phyloP scores from a whole-genome alignment of 2,888 invertebrate genomes.

The Labia minor region DNA sequence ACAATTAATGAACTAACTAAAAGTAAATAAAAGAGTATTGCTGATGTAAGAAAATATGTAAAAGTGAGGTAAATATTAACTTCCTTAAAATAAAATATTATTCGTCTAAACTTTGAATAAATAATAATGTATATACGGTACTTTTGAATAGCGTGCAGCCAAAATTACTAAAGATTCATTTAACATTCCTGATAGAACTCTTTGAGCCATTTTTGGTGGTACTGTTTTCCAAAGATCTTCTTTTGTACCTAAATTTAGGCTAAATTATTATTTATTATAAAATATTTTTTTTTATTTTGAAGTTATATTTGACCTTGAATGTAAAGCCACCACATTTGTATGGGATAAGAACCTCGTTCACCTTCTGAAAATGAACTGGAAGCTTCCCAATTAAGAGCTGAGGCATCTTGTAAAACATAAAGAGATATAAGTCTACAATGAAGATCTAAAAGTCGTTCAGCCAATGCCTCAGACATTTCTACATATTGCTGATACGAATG shows the following conservation, averaged over 20 bases:
- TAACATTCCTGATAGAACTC: conserved; percentile 73
- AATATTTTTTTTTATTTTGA: neutral
- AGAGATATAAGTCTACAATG: conserved; percentile 66
- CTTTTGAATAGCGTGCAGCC: conserved; percentile 69
- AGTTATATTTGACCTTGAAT: conserved; percentile 52
- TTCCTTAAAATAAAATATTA: too few relatives aligned
- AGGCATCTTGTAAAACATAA: conserved; percentile 72
- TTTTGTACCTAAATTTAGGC: conserved; percentile 50
- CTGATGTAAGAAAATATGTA: too few relatives aligned
- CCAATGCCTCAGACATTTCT: conserved; percentile 74
- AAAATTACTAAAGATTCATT: conserved; percentile 74
- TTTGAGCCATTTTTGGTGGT: conserved; percentile 78
- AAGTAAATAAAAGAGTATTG: neutral
- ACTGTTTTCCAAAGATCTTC: conserved; percentile 77
- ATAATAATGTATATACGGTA: too few relatives aligned
- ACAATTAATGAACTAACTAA: neutral
- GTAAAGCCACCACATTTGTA: conserved; percentile 84
- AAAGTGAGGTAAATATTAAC: too few relatives aligned
- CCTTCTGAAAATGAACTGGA: conserved; percentile 53
- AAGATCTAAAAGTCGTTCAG: conserved; percentile 67
- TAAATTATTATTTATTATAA: neutral
- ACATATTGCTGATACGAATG: conserved; percentile 57
- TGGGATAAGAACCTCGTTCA: conserved; percentile 66
- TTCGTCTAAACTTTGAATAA: neutral
- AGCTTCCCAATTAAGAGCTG: conserved; percentile 64